A percentile compares a stretch with the other conserved stretches of the same genome.
phyloP scores from a whole-genome alignment of 2,797 vertebrate genomes.

The Chaenodraco wilsoni region DNA sequence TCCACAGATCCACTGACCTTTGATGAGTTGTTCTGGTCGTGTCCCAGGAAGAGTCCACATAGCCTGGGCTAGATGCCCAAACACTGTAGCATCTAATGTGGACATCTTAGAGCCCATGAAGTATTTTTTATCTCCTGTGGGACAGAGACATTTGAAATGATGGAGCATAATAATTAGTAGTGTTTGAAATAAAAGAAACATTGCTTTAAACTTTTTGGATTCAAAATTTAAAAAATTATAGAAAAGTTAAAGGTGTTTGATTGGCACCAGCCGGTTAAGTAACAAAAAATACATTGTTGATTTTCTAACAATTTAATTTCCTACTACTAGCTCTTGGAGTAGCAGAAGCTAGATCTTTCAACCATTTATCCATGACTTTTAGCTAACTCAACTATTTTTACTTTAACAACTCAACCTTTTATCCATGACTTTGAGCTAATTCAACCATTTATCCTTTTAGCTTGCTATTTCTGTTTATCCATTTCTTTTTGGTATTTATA shows the following conservation, averaged over 20 bases:
- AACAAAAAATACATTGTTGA: not conserved
- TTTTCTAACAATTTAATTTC: not conserved
- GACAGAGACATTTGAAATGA: slow-evolving; percentile 7
- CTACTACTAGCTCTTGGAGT: not conserved
- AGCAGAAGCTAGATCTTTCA: not conserved
- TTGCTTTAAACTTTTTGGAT: not conserved
- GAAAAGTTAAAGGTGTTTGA: not conserved
- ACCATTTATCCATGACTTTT: not conserved
- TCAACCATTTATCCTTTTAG: no score
- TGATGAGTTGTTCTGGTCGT: slow-evolving; percentile 93
- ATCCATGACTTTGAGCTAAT: not conserved
- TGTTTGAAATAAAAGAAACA: not conserved
- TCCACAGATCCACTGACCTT: slow-evolving; percentile 84
- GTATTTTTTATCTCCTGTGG: slow-evolving; percentile 95
- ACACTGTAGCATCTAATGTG: slow-evolving; percentile 94
- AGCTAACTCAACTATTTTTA: not conserved
- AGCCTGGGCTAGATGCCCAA: slow-evolving; percentile 95
- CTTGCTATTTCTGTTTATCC: no score
- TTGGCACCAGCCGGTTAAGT: not conserved
- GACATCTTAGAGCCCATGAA: slow-evolving; percentile 96
- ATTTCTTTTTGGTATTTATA: no score
- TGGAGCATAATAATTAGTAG: not conserved
- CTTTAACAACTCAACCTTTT: no score
- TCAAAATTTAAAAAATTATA: not conserved
- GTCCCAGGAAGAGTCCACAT: slow-evolving; percentile 99